Percentiles rank a stretch among this genome's conserved stretches.
Evolutionary conservation across 2,888 invertebrate genomes (phyloP).

Genomic region (Drosophila falleni): DNA sequence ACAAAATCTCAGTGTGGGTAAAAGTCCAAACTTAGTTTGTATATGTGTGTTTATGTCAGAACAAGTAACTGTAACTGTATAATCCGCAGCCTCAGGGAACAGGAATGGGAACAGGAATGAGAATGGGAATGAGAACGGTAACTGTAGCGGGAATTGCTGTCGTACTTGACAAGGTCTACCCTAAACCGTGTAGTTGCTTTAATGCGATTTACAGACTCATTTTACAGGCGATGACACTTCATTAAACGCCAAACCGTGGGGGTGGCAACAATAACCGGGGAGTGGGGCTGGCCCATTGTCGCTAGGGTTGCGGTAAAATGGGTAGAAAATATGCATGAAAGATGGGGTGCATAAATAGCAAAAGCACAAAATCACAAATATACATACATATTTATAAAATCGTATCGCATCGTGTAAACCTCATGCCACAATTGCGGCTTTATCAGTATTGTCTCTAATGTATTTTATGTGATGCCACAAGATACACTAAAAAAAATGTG

Average conservation of each 20-base stretch:
- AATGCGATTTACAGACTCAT: slow-evolving; percentile 82
- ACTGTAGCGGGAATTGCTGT: slow-evolving; percentile 2
- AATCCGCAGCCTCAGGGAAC: slow-evolving; percentile 41
- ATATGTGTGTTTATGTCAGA: slow-evolving; percentile 12
- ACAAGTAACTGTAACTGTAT: slow-evolving; percentile 42
- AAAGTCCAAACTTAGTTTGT: slow-evolving; percentile 7
- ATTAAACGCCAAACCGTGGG: slow-evolving; percentile 76
- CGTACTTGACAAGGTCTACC: slow-evolving; percentile 68
- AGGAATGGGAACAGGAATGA: not conserved
- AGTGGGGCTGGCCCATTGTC: slow-evolving; percentile 27
- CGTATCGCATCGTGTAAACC: slow-evolving; percentile 54
- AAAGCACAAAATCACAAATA: slow-evolving; percentile 60
- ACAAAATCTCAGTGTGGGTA: slow-evolving; percentile 35
- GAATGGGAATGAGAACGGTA: not conserved
- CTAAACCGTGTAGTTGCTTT: slow-evolving; percentile 72
- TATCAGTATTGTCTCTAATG: slow-evolving; percentile 61
- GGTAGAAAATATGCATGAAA: slow-evolving; percentile 21
- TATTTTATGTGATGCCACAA: slow-evolving; percentile 44
- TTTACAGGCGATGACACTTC: slow-evolving; percentile 83
- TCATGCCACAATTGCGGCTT: slow-evolving; percentile 49
- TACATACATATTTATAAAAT: slow-evolving; percentile 78
- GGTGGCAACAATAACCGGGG: slow-evolving; percentile 45
- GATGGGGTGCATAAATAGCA: slow-evolving; percentile 76
- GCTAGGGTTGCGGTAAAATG: slow-evolving; percentile 11
- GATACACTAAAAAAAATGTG: no score